Conservation (phyloP, 2,113 vertebrate genomes). For the Lipophrys pholis region DNA sequence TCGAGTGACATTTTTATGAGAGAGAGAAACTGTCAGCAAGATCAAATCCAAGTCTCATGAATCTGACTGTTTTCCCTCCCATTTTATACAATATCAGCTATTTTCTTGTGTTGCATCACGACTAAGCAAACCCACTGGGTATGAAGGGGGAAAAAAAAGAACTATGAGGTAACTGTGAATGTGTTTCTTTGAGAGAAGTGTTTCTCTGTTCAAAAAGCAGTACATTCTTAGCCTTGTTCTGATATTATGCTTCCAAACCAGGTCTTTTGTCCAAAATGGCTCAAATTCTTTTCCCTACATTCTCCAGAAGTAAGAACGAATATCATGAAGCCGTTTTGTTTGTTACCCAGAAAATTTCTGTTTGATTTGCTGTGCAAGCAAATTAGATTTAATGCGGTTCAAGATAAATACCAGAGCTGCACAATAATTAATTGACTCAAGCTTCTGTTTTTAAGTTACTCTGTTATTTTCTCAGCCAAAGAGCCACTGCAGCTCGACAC, state of each 20-base stretch:
- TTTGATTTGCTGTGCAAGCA: neutral
- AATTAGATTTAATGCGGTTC: neutral
- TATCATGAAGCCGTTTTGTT: neutral
- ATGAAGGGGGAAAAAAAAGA: neutral
- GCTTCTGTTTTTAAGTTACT: neutral
- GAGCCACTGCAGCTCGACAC: neutral
- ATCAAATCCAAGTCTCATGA: constrained; percentile 22
- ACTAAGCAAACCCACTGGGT: constrained; percentile 20
- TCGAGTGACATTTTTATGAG: neutral
- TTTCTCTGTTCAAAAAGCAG: neutral
- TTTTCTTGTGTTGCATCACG: constrained; percentile 40
- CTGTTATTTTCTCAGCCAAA: neutral
- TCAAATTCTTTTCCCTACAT: neutral
- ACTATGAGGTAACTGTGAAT: neutral
- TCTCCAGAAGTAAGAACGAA: neutral
- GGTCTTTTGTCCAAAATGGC: neutral
- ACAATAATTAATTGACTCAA: constrained; percentile 18
- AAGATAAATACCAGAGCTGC: neutral
- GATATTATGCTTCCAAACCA: neutral
- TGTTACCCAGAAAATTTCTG: no score
- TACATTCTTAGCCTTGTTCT: neutral
- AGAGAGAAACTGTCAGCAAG: constrained; percentile 4
- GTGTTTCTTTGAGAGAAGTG: neutral
- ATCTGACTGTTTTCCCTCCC: constrained; percentile 12
- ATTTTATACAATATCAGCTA: neutral